Evolutionary conservation across 2,888 invertebrate genomes (phyloP).

Genomic region (Macrophya alboannulata): DNA sequence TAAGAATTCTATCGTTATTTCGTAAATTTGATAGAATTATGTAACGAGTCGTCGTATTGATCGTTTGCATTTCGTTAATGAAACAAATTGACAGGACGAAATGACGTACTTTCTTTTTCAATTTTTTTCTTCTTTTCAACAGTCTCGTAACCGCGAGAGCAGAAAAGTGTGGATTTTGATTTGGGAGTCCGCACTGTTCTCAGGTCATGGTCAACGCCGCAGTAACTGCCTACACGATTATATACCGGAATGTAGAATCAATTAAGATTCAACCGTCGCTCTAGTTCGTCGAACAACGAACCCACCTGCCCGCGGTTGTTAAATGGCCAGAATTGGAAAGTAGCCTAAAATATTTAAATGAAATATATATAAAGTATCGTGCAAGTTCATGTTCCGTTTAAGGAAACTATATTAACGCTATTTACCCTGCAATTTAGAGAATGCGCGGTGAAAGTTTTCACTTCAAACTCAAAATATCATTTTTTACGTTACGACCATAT

Average conservation of each 20-base stretch:
- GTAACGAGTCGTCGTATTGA: not conserved
- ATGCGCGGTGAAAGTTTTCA: conserved; percentile 31
- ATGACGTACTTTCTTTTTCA: not conserved
- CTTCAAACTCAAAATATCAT: conserved; percentile 23
- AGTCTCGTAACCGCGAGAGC: not conserved
- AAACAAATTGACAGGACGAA: not conserved
- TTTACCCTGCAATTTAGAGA: conserved; percentile 6
- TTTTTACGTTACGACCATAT: too few species aligned
- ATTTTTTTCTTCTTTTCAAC: not conserved
- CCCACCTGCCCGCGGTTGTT: conserved; percentile 7
- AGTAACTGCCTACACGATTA: conserved; percentile 39
- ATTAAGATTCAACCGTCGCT: conserved; percentile 53
- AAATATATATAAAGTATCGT: not conserved
- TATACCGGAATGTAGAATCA: conserved; percentile 49
- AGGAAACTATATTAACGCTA: not conserved
- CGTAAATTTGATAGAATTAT: not conserved
- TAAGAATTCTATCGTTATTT: not conserved
- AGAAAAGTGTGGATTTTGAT: not conserved
- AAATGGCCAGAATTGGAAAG: conserved; percentile 39
- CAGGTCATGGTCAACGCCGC: conserved; percentile 48
- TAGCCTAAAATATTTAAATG: not conserved
- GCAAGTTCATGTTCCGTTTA: not conserved
- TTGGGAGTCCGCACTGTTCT: not conserved
- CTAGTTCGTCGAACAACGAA: conserved; percentile 51
- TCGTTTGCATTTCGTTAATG: not conserved